Base-by-base conservation (phyloP, 2,797 vertebrate species). In the Anisognathus igniventris region DNA sequence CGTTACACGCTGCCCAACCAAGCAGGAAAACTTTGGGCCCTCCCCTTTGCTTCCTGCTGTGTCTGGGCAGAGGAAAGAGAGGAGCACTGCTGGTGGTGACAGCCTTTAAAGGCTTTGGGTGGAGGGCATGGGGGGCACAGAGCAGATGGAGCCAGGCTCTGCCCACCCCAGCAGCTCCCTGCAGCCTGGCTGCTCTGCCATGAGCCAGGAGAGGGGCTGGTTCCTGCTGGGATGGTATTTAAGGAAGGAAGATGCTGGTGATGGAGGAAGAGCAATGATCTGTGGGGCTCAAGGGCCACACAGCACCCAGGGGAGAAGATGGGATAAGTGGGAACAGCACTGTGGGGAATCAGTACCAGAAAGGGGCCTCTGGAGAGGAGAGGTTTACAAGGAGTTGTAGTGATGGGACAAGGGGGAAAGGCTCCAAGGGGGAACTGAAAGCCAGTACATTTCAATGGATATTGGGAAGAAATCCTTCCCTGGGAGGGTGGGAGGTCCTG, bases 281-380 rank as follows among this genome's bases (percentile, higher is more conserved):
- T 54, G 3, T 25, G 31, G 31, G 77, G 28, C 25, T 44, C 19
- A 21, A 0, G 0, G 5, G 31, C 24, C n/a, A 45, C 23, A 22
- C 0, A 0, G 35, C 3, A 60, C 19, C 25, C 57, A 17, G 58
- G 27, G 23, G 33, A 42, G 54, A 58, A 64, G 50, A 14, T 1
- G 6, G 10, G 30, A 6, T 31, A 31, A 78, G 31, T 33, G 56
- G 74, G 31, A 89, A 47, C 42, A 48, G 5, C 25, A 9, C 35
- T 2, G 2, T 1, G 2, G 64, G 80, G 72, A n/a, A 17, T 64
- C 44, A 24, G 44, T 71, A 50, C 27, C 66, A 37, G 74, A 35
- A 50, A 71, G 42, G 39, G 31, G 12, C 27, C 31, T 42, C 27
- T 42, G 42, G 50, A 48, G 44, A n/a, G 15, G 42, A 71, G 51